Evolutionary conservation across 2,113 vertebrate genomes (phyloP).

Genomic region (Prunella fulvescens): DNA sequence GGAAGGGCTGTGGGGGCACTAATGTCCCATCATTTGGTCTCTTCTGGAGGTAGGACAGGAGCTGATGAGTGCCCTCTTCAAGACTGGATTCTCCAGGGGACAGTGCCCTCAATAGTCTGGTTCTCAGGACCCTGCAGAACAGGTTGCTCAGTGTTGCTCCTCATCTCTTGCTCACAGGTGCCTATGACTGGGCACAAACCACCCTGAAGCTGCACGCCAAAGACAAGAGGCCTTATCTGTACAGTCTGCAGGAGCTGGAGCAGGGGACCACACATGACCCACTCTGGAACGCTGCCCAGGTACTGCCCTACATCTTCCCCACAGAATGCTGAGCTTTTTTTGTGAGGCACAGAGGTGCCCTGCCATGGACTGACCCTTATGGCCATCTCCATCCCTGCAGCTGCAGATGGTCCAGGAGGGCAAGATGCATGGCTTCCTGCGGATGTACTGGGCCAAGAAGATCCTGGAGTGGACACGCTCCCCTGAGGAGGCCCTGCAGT

Average conservation of each 20-base stretch:
- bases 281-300: constrained; percentile 87
- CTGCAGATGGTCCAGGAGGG: constrained; percentile 82
- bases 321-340: background rate
- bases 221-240: constrained; percentile 77
- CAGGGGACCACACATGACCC: constrained; percentile 78
- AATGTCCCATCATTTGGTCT: background rate
- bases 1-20: background rate
- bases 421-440: constrained; percentile 87
- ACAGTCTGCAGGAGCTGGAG: constrained; percentile 78
- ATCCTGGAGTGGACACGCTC: constrained; percentile 88
- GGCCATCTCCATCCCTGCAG: background rate
- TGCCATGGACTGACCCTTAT: accelerated
- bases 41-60: background rate
- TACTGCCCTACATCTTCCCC: background rate
- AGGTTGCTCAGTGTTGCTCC: background rate
- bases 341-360: accelerated
- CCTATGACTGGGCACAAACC: constrained; percentile 80
- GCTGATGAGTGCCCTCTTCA: background rate
- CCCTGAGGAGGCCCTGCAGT: constrained; percentile 82
- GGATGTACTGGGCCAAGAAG: constrained; percentile 96
- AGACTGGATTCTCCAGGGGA: background rate
- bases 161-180: constrained; percentile 52
- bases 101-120: background rate
- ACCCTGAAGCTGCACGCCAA: constrained; percentile 79
- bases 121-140: background rate